phyloP scores from a whole-genome alignment of 2,888 invertebrate species.

The Siphonodentalium dalli region DNA sequence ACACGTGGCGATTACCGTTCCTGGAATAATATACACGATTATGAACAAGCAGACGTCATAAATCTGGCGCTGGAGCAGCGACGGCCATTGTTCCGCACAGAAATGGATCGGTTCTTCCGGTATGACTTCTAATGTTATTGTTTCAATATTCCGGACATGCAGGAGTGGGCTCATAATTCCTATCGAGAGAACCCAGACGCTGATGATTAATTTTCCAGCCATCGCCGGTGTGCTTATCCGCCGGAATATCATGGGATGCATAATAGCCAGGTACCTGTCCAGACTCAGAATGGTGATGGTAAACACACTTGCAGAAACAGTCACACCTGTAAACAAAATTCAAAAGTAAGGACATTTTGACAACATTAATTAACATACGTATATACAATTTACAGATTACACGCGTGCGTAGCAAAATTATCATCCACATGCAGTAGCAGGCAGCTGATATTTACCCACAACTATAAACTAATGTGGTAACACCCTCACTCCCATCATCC shows the following conservation, averaged over 20 bases:
- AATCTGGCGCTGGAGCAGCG: slow-evolving; percentile 67
- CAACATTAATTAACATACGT: too few relatives aligned
- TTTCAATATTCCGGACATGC: slow-evolving; percentile 65
- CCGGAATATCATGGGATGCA: slow-evolving; percentile 76
- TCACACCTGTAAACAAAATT: slow-evolving; percentile 55
- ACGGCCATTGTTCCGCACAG: slow-evolving; percentile 74
- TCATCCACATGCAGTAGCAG: too few relatives aligned
- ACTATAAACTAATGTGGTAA: too few relatives aligned
- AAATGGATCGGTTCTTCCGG: slow-evolving; percentile 60
- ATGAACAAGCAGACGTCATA: slow-evolving; percentile 77
- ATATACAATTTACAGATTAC: too few relatives aligned
- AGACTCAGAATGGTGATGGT: slow-evolving; percentile 82
- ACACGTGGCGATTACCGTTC: slow-evolving; percentile 66
- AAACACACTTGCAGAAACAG: slow-evolving; percentile 81
- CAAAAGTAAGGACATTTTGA: too few relatives aligned
- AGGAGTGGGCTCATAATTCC: slow-evolving; percentile 75
- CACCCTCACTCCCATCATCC: too few relatives aligned
- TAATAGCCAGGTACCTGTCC: slow-evolving; percentile 75
- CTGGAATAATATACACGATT: slow-evolving; percentile 80
- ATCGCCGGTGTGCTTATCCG: slow-evolving; percentile 76
- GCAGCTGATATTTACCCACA: too few relatives aligned
- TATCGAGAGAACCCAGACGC: slow-evolving; percentile 74
- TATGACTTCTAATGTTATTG: slow-evolving; percentile 30
- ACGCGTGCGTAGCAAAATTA: too few relatives aligned
- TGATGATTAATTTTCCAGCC: slow-evolving; percentile 71